Conservation (phyloP, 2,888 invertebrate genomes). For the Sminthurinus aureus region DNA sequence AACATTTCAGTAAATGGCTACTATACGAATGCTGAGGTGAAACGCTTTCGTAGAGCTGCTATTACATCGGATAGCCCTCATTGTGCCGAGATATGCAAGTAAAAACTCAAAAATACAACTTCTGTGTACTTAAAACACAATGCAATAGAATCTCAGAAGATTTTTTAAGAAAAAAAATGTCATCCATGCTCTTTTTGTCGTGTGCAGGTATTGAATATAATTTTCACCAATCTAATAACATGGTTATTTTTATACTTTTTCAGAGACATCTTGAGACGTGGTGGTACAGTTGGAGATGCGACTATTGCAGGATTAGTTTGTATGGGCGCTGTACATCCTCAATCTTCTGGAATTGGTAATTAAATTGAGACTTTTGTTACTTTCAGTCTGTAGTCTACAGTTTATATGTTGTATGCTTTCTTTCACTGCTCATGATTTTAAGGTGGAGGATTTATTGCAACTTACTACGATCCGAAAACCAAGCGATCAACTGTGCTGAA, state of each 20-base stretch:
- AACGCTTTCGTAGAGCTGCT: slow-evolving; percentile 64
- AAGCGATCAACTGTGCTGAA: slow-evolving; percentile 23
- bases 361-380: neutral
- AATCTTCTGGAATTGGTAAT: neutral
- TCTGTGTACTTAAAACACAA: neutral
- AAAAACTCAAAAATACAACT: slow-evolving; percentile 43
- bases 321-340: neutral
- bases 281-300: slow-evolving; percentile 67
- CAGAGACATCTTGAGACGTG: slow-evolving; percentile 73
- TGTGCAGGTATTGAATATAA: no score
- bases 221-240: neutral
- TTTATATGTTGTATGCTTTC: neutral
- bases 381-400: neutral
- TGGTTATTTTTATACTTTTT: slow-evolving; percentile 51
- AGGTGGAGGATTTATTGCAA: neutral
- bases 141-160: no score
- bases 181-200: no score
- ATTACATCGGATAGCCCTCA: slow-evolving; percentile 78
- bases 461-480: neutral
- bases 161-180: no score
- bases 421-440: no score
- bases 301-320: neutral
- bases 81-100: slow-evolving; percentile 77
- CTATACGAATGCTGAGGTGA: neutral
- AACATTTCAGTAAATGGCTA: no score